Base-by-base conservation (phyloP, 2,888 invertebrate species). In the Chironomus tentans region DNA sequence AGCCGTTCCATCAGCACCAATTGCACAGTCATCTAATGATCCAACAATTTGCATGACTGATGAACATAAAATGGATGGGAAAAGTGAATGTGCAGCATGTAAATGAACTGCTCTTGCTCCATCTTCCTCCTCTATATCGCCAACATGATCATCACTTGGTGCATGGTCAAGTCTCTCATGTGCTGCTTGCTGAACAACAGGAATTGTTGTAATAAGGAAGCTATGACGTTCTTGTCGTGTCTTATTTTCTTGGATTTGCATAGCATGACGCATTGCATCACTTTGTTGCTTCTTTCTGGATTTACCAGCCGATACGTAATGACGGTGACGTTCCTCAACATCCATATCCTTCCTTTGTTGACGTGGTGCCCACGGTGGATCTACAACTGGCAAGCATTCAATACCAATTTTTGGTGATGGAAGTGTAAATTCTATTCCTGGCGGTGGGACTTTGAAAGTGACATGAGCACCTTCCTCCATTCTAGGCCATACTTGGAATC, bases 341-440 rank as follows among this genome's bases (percentile, higher is more conserved):
- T 99, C 98, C 88, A 99, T 97, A 77, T 99, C 97, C 85, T 98
- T 98, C 21, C 97, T 97, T 84, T 98, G 98, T 77, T 96, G 95
- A 81, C 96, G 93, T 1, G 98, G 95, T 87, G 95, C 94, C 99
- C 99, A 99, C 0, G 99, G 98, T 12, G 99, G 98, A 86, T 99
- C 99, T 0, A 98, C 95, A 0, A 97, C 96, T 0, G 95, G 94
- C 77, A 95, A 85, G 46, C 94, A 93, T 84, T 96, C 97, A 61
- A 97, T 93, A 3, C 99, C 99, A 79, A 99, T 98, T 82, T 98
- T 97, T 0, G 99, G 99, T 0, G 98, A 99, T 0, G 99, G 99
- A 71, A 99, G 85, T 0, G 99, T 99, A 82, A 99, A 99, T 82
- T 99, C 99, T 77, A 99, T 99, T 21, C 97, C 96, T 0, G 99